A percentile compares a stretch with the other conserved stretches of the same genome.
These are phyloP conservation scores for Orgyia antiqua DNA, from an alignment of 2,888 invertebrate genomes.

Conservation along the genomic window DNA sequence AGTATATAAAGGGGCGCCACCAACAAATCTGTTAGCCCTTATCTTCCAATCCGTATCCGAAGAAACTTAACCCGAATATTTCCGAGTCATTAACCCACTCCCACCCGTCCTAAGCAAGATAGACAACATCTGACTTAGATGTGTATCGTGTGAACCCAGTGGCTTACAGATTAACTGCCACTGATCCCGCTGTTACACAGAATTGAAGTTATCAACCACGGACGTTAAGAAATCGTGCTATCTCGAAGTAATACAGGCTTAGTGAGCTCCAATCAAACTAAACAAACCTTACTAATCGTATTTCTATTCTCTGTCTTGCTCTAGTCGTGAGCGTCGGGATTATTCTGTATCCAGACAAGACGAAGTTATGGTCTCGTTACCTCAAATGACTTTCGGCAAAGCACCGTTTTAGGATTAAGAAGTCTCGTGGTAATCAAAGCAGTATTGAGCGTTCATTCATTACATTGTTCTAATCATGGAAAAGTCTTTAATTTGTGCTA, in stretches of 20 bases:
- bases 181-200: conserved; percentile 57
- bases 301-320: conserved; percentile 68
- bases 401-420: conserved; percentile 42
- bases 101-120: conserved; percentile 71
- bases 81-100: conserved; percentile 74
- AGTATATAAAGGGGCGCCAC: conserved; percentile 46
- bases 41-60: conserved; percentile 70
- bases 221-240: conserved; percentile 73
- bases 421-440: conserved; percentile 31
- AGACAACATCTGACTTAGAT: conserved; percentile 76
- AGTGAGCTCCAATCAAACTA: conserved; percentile 73
- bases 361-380: conserved; percentile 68
- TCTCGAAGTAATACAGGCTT: conserved; percentile 69
- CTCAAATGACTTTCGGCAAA: conserved; percentile 55
- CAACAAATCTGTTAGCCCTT: conserved; percentile 72
- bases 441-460: conserved; percentile 36
- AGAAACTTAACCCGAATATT: conserved; percentile 74
- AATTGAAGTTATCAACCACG: conserved; percentile 71
- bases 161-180: conserved; percentile 66
- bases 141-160: conserved; percentile 66
- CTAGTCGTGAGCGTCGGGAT: conserved; percentile 61
- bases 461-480: conserved; percentile 38
- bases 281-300: conserved; percentile 72
- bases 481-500: no score
- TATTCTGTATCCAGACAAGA: conserved; percentile 60